Evolutionary conservation across 1,140 invertebrate genomes (phyloP).

Genomic region (Nomia melanderi): DNA sequence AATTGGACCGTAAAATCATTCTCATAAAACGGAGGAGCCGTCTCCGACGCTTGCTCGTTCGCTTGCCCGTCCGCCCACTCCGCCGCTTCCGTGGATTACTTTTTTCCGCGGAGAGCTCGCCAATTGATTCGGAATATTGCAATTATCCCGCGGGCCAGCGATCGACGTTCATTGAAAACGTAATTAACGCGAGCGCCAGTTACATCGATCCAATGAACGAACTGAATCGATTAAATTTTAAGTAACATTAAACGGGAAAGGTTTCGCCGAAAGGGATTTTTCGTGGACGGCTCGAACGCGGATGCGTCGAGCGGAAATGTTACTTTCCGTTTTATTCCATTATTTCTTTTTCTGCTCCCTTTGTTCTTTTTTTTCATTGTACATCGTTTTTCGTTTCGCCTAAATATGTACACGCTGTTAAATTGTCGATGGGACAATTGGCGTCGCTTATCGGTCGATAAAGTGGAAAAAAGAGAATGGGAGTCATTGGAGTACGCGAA

Average conservation of each 20-base stretch:
- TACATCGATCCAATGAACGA: background rate
- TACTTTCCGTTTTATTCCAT: background rate
- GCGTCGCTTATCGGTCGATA: background rate
- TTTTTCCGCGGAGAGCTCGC: background rate
- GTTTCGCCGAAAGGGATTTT: background rate
- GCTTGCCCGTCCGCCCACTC: too few relatives aligned
- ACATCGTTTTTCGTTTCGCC: background rate
- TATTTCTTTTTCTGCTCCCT: background rate
- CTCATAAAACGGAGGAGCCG: background rate
- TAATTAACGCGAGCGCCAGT: background rate
- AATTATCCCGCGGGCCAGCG: background rate
- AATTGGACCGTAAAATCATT: background rate
- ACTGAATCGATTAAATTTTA: background rate
- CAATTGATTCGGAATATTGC: background rate
- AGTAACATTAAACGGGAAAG: background rate
- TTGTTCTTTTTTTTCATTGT: too few relatives aligned
- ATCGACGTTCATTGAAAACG: background rate
- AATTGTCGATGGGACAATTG: background rate
- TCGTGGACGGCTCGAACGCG: background rate
- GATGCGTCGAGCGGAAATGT: background rate
- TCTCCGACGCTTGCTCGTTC: too few relatives aligned
- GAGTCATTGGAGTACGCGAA: too few relatives aligned
- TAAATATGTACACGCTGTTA: constrained; percentile 2
- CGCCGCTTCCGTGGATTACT: background rate
- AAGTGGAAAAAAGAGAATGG: background rate